A percentile compares a stretch with the other conserved stretches of the same genome.
phyloP scores from a whole-genome alignment of 2,113 vertebrate species.

The Saguinus imperator region DNA sequence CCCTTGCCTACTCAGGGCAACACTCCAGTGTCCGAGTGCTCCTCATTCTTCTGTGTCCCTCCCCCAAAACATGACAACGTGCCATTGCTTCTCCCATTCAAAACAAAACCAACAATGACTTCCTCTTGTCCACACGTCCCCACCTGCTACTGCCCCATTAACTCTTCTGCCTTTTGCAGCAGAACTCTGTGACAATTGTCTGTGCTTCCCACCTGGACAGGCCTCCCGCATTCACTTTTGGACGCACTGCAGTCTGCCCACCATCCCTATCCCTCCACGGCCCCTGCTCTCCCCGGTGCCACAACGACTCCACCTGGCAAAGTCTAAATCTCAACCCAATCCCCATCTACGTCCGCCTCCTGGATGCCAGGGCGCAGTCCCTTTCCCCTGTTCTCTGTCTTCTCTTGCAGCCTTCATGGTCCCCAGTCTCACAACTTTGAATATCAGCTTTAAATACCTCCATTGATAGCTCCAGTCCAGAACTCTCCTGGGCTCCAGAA shows the following conservation, averaged over 20 bases:
- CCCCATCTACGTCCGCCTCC: background rate
- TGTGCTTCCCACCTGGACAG: accelerated
- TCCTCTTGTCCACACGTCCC: background rate
- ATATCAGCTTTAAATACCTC: background rate
- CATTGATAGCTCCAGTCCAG: background rate
- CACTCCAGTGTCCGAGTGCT: accelerated
- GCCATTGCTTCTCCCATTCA: background rate
- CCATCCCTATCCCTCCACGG: too few relatives aligned
- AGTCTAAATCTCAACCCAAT: background rate
- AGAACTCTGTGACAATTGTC: background rate
- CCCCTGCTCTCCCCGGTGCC: background rate
- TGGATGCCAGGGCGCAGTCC: too few relatives aligned
- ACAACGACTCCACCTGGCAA: too few relatives aligned
- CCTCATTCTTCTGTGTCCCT: background rate
- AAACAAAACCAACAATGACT: background rate
- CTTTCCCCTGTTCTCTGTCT: background rate
- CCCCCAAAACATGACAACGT: background rate
- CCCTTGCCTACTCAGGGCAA: accelerated
- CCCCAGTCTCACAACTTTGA: background rate
- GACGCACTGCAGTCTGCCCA: accelerated
- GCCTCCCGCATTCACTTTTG: accelerated
- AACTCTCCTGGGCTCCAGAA: background rate
- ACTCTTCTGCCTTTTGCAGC: background rate
- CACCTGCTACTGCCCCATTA: background rate
- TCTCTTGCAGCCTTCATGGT: too few relatives aligned